Base-by-base conservation (phyloP, 2,113 vertebrate species). In the Eclectus roratus region DNA sequence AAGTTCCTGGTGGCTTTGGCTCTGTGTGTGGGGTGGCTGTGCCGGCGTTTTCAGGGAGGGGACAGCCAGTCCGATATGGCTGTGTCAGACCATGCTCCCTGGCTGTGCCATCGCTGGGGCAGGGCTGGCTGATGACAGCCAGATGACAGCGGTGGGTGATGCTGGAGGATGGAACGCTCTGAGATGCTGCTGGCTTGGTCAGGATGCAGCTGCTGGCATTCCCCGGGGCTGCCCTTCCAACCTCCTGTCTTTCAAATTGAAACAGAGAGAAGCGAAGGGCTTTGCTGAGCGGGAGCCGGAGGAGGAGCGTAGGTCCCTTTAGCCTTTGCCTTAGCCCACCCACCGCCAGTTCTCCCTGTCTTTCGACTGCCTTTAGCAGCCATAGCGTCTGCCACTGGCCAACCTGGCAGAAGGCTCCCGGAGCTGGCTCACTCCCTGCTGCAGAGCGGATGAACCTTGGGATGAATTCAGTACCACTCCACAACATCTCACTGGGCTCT, bases 201-300 rank as follows among this genome's bases (percentile, higher is more conserved):
- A 28, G 78, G 78, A 17, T n/a, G 49, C 6, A 3, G 27, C 41
- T 37, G 0, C 61, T 18, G 11, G 13, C 25, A 0, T 6, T 37
- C 21, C 73, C 29, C 1, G 1, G 46, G 18, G 39, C 4, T 6
- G 39, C 70, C 31, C 43, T 49, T 1, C 84, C 84, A 2, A 70
- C 83, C 76, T 46, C 19, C 25, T 21, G 25, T 91, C 77, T 94
- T 94, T 93, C 29, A 7, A 4, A 49, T 46, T 55, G 29, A 24
- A 37, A 69, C 91, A 96, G 93, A 91, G 84, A 90, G 91, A 95
- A 83, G 86, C 31, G 0, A 95, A 96, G 89, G 85, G 88, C 47
- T 91, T 78, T 47, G 95, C 65, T 3, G 83, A 82, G 73, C 39
- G 35, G 1, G 80, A 64, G 73, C 73, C 31, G 52, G 81, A 90